Conservation (phyloP, 2,797 vertebrate species). For the Ctenopoma kingsleyae region DNA sequence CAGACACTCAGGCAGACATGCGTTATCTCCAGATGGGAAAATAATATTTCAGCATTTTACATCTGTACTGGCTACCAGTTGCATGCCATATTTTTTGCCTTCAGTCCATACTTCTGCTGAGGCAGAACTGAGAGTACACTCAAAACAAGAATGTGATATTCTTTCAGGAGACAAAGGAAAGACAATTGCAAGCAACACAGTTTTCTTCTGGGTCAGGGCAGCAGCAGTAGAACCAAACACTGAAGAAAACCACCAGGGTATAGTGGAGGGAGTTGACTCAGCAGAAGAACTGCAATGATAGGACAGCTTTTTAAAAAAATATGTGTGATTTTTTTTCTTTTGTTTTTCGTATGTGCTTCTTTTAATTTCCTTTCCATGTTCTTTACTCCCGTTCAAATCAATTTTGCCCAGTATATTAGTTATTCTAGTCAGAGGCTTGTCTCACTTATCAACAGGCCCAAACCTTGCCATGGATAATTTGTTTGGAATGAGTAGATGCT, state of each 20-base stretch:
- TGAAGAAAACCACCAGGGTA: constrained; percentile 37
- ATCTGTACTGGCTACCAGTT: too few relatives aligned
- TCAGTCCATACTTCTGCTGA: background rate
- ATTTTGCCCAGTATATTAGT: constrained; percentile 11
- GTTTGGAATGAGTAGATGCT: constrained; percentile 8
- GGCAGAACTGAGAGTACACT: background rate
- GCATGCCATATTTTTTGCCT: too few relatives aligned
- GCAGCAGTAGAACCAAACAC: constrained; percentile 37
- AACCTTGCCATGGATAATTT: constrained; percentile 22
- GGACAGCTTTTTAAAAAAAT: constrained; percentile 1
- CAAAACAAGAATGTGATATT: too few relatives aligned
- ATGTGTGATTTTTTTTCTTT: background rate
- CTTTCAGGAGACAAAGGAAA: background rate
- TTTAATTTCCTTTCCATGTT: background rate
- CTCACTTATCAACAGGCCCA: constrained; percentile 7
- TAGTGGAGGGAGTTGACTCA: constrained; percentile 4
- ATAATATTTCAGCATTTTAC: too few relatives aligned
- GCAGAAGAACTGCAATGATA: constrained; percentile 16
- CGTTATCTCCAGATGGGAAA: too few relatives aligned
- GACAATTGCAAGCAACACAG: background rate
- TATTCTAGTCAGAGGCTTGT: constrained; percentile 6
- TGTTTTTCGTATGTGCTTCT: constrained; percentile 10
- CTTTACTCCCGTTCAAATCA: constrained; percentile 26
- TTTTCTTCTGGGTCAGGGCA: constrained; percentile 42
- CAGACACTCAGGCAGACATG: too few relatives aligned